These are phyloP conservation scores for Pocillopora verrucosa DNA, from an alignment of 64 coral and sea anemone species.

Conservation along the genomic window DNA sequence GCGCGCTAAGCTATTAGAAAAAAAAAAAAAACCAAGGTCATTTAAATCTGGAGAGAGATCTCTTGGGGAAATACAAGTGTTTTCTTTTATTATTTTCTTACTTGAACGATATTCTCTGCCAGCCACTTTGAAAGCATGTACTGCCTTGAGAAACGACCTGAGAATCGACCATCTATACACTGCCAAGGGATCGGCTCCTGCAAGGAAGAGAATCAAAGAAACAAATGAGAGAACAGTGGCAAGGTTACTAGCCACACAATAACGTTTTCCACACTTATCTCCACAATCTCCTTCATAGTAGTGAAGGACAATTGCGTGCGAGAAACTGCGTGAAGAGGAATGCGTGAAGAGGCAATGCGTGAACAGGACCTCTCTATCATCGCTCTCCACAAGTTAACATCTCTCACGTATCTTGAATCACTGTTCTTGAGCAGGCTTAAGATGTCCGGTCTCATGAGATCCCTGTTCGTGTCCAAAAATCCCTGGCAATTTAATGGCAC, in stretches of 20 bases:
- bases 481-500: constrained; percentile 48
- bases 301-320: no score
- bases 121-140: constrained; percentile 85
- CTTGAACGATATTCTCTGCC: constrained; percentile 61
- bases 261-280: background rate
- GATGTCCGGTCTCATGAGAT: constrained; percentile 96
- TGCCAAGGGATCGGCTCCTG: constrained; percentile 92
- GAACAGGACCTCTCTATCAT: background rate
- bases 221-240: background rate
- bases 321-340: no score
- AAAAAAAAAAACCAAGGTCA: no score
- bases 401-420: constrained; percentile 82
- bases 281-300: no score
- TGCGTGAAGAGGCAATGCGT: background rate
- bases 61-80: no score
- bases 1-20: no score
- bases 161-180: constrained; percentile 93
- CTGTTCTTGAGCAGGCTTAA: constrained; percentile 91
- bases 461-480: constrained; percentile 95
- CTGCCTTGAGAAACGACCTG: constrained; percentile 85
- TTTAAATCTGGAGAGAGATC: no score
- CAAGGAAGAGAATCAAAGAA: background rate
- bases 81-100: constrained; percentile 24
- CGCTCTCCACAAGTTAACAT: constrained; percentile 73
- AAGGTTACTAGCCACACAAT: no score